Conservation (phyloP, 2,888 invertebrate genomes). For the Nymphalis c-album region DNA sequence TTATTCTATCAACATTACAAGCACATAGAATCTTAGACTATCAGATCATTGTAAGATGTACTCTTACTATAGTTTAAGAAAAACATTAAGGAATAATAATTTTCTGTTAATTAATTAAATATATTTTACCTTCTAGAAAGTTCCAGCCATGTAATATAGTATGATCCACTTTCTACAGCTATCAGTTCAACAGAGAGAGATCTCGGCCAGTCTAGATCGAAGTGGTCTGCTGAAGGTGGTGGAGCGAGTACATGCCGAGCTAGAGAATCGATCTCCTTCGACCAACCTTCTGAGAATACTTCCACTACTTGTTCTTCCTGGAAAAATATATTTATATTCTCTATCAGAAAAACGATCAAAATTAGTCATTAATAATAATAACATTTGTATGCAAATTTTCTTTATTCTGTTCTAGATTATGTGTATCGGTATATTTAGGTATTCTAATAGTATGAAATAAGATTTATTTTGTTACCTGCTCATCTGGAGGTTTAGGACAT, state of each 20-base stretch:
- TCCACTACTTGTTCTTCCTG: slow-evolving; percentile 86
- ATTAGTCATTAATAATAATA: no score
- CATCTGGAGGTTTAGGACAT: slow-evolving; percentile 78
- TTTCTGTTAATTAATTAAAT: not conserved
- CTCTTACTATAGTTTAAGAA: not conserved
- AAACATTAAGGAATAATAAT: no score
- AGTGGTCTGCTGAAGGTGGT: slow-evolving; percentile 79
- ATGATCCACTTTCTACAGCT: slow-evolving; percentile 87
- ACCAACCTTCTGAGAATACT: slow-evolving; percentile 93
- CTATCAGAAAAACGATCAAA: no score
- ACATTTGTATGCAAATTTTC: no score
- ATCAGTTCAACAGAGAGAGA: slow-evolving; percentile 90
- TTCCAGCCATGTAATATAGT: slow-evolving; percentile 91
- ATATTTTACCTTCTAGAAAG: slow-evolving; percentile 81
- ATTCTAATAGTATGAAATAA: not conserved
- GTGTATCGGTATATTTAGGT: not conserved
- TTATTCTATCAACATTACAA: no score
- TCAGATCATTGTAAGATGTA: no score
- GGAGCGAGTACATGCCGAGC: slow-evolving; percentile 81
- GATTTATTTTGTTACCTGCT: slow-evolving; percentile 46
- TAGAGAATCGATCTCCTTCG: slow-evolving; percentile 73
- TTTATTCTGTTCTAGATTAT: no score
- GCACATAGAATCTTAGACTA: no score
- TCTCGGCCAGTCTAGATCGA: slow-evolving; percentile 83
- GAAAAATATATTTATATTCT: slow-evolving; percentile 30